Percentiles rank a stretch among this genome's conserved stretches.
These are phyloP conservation scores for Physeter macrocephalus DNA, from an alignment of 2,113 vertebrate species.

Conservation along the genomic window DNA sequence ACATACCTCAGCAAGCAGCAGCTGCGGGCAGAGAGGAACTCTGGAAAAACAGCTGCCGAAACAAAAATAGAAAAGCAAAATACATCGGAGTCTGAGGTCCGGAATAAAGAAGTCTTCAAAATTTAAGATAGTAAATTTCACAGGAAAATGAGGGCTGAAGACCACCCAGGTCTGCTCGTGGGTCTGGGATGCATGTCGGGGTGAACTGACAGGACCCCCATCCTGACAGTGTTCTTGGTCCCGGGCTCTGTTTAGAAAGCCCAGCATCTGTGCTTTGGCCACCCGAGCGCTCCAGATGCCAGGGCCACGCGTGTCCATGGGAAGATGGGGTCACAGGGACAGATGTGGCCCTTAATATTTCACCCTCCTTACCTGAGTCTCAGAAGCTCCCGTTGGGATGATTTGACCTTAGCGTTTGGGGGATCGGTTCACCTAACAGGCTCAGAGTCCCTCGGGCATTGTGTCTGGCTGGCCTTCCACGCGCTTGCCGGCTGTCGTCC, in stretches of 20 bases:
- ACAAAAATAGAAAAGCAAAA: background rate
- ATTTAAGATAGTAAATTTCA: background rate
- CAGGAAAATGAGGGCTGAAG: background rate
- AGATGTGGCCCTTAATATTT: fast-evolving
- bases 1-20: background rate
- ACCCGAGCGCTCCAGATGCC: background rate
- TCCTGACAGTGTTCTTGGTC: fast-evolving
- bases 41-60: conserved; percentile 5
- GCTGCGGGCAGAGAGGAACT: background rate
- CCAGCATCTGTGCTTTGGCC: background rate
- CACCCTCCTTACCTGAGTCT: fast-evolving
- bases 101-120: background rate
- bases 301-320: no score
- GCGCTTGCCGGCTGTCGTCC: background rate
- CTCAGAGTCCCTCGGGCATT: background rate
- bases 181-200: background rate
- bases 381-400: background rate
- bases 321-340: background rate
- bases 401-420: no score
- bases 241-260: background rate
- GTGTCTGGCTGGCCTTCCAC: background rate
- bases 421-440: background rate
- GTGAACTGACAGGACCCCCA: fast-evolving
- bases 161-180: no score
- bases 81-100: background rate